A percentile compares a stretch with the other conserved stretches of the same genome.
Conservation (phyloP, 2,113 vertebrate species). For the Nipponia nippon region DNA sequence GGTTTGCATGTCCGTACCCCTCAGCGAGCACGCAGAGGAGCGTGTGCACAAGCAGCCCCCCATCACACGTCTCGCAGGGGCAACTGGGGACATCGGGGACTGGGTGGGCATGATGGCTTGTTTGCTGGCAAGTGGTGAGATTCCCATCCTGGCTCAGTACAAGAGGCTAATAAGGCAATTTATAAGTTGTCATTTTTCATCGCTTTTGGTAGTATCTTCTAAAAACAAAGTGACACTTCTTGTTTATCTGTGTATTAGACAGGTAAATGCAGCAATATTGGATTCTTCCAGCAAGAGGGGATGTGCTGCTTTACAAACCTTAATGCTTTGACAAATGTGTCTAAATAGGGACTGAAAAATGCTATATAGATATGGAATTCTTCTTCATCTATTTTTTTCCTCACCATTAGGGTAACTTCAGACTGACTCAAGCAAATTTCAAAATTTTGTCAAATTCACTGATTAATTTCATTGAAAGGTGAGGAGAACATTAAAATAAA, state of each 20-base stretch:
- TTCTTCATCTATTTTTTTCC: not conserved
- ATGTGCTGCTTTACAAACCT: not conserved
- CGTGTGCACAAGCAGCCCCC: rapidly evolving
- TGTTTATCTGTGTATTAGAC: not conserved
- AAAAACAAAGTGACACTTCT: not conserved
- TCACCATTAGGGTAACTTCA: not conserved
- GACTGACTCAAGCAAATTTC: not conserved
- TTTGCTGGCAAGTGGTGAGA: not conserved
- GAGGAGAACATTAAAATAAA: not conserved
- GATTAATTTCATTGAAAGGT: not conserved
- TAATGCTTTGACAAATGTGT: not conserved
- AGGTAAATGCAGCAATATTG: not conserved
- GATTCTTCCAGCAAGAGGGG: not conserved
- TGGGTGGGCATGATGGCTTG: rapidly evolving
- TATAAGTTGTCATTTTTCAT: slow-evolving; percentile 37
- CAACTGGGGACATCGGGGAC: rapidly evolving
- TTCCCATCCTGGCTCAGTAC: not conserved
- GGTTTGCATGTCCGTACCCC: rapidly evolving
- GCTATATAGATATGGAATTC: not conserved
- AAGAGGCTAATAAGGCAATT: not conserved
- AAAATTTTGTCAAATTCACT: not conserved
- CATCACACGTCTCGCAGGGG: not conserved
- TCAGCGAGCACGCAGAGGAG: rapidly evolving
- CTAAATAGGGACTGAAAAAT: not conserved
- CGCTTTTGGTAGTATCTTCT: not conserved